Base-by-base conservation (phyloP, 2,797 vertebrate species). In the Chelon labrosus region DNA sequence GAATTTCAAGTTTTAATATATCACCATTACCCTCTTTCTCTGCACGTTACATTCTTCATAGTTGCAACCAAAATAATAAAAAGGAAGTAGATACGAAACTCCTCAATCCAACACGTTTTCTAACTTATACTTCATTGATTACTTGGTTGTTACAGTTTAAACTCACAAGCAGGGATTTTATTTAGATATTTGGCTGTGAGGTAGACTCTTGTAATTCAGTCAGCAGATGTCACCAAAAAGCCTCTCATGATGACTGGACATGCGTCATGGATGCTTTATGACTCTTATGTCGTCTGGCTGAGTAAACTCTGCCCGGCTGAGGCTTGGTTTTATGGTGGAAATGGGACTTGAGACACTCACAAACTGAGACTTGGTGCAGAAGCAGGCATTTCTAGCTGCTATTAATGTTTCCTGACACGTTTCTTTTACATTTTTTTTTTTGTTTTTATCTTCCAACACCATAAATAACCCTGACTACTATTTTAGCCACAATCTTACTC, bases 181-280 rank as follows among this genome's bases (percentile, higher is more conserved):
- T 10, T 19, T 17, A 10, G 46, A 47, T 9, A 0, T 4, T 10
- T 47, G 46, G 44, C 17, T 47, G 16, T 47, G 5, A 47, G 8
- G 44, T 9, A 47, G 35, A 65, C 17, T 50, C 41, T 7, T 38
- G 13, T 44, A 11, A 52, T 56, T 79, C 75, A 59, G 83, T 85
- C 90, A 89, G 87, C 84, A 93, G 92, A 90, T 90, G 92, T 92
- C 91, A 84, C 80, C 76, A n/a, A 89, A 70, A 89, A 75, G 39
- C 57, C 55, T 72, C 41, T 66, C 71, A 44, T 51, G 77, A 52
- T 52, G 51, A 74, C 59, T 80, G 59, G 51, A 71, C 60, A 47
- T 54, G 60, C n/a, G 37, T 76, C 67, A 63, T 1, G 10, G 52
- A 62, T 44, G 49, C 72, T 72, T 47, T 75, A 63, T 82, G 82